A percentile compares a stretch with the other conserved stretches of the same genome.
Evolutionary conservation across 64 coral and sea anemone species (phyloP).

Genomic region (Pocillopora damicornis): DNA sequence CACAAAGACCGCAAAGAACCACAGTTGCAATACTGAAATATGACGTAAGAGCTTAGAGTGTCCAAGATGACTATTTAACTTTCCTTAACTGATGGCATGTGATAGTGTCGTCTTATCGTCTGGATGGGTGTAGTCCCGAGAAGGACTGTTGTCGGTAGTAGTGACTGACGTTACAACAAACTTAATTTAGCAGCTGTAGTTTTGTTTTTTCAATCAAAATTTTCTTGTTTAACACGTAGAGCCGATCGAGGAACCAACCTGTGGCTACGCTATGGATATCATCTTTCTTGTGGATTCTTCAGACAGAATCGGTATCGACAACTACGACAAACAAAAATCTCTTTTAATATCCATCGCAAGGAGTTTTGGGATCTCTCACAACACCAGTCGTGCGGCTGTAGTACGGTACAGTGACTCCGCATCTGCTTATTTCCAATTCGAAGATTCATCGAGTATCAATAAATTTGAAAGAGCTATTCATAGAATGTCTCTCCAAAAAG

Average conservation of each 20-base stretch:
- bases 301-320: neutral
- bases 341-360: constrained; percentile 66
- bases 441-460: neutral
- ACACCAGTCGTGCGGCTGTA: neutral
- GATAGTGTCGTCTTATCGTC: too few species aligned
- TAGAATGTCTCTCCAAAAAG: neutral
- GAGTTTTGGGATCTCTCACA: constrained; percentile 23
- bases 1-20: too few species aligned
- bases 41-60: too few species aligned
- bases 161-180: neutral
- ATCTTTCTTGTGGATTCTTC: constrained; percentile 46
- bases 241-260: constrained; percentile 9
- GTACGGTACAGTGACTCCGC: constrained; percentile 2
- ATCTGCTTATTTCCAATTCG: constrained; percentile 1
- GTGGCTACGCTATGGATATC: neutral
- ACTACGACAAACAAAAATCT: constrained; percentile 22
- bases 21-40: too few species aligned
- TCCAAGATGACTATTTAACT: too few species aligned
- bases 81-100: too few species aligned
- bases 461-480: constrained; percentile 4
- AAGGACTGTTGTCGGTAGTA: too few species aligned
- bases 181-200: neutral
- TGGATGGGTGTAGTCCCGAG: too few species aligned
- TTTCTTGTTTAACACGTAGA: neutral
- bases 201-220: neutral